These are phyloP conservation scores for Hylyphantes graminicola DNA, from an alignment of 1,140 invertebrate species.

Conservation along the genomic window DNA sequence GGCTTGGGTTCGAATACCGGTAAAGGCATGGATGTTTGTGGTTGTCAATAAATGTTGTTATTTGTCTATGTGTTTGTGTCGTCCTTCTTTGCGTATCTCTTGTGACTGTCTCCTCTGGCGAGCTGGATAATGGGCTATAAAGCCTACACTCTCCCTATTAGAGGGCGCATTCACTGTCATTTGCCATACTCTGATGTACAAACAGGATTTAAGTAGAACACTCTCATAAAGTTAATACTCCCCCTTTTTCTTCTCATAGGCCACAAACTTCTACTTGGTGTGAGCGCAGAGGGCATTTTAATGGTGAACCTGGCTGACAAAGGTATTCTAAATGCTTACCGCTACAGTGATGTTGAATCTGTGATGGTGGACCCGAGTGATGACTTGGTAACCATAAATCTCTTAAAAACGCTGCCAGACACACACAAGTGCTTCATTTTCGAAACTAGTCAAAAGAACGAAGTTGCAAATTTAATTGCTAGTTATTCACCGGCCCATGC, in stretches of 20 bases:
- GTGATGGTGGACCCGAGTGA: conserved; percentile 90
- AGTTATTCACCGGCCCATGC: conserved; percentile 89
- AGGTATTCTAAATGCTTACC: conserved; percentile 87
- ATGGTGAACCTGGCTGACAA: conserved; percentile 90
- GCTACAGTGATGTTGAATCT: conserved; percentile 80
- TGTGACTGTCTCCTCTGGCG: too few species aligned
- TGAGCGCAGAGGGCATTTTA: conserved; percentile 91
- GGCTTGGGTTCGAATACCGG: too few species aligned
- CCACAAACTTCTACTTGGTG: conserved; percentile 79
- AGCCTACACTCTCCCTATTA: too few species aligned
- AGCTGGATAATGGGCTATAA: too few species aligned
- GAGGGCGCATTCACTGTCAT: too few species aligned
- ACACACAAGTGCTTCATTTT: conserved; percentile 92
- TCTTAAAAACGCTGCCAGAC: conserved; percentile 74
- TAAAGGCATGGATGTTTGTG: too few species aligned
- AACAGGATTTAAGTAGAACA: too few species aligned
- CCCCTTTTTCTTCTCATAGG: conserved; percentile 64
- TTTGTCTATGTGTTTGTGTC: too few species aligned
- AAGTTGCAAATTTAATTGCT: conserved; percentile 91
- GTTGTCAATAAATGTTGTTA: too few species aligned
- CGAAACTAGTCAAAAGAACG: conserved; percentile 86
- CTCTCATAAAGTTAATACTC: background rate
- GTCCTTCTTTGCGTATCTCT: too few species aligned
- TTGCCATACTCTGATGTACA: too few species aligned
- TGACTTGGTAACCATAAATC: conserved; percentile 86